phyloP scores from a whole-genome alignment of 2,113 vertebrate genomes.

The Poecile atricapillus region DNA sequence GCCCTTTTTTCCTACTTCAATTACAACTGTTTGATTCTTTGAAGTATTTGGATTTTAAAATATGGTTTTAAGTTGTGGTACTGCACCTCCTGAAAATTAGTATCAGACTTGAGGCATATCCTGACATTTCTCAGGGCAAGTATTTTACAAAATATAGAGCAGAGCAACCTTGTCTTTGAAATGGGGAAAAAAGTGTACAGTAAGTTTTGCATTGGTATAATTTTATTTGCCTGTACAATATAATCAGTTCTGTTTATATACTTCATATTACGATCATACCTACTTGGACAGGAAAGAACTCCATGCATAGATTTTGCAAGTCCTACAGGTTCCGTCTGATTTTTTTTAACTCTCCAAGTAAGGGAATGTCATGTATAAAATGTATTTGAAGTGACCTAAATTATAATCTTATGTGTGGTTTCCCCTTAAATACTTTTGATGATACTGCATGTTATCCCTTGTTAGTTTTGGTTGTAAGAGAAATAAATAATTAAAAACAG shows the following conservation, averaged over 20 bases:
- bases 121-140: not conserved
- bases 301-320: not conserved
- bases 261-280: not conserved
- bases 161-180: not conserved
- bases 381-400: not conserved
- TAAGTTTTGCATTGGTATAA: not conserved
- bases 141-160: not conserved
- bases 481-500: not conserved
- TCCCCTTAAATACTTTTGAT: not conserved
- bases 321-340: not conserved
- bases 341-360: not conserved
- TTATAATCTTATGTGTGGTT: not conserved
- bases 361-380: not conserved
- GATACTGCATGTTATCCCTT: not conserved
- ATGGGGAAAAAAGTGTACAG: not conserved
- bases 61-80: not conserved
- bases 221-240: not conserved
- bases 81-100: not conserved
- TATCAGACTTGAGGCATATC: not conserved
- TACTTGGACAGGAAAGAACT: not conserved
- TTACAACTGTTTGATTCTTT: not conserved
- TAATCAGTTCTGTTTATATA: not conserved
- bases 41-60: not conserved
- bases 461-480: not conserved
- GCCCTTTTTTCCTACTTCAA: not conserved